Conservation (phyloP, 2,113 vertebrate species). For the Benitochromis conjunctus region DNA sequence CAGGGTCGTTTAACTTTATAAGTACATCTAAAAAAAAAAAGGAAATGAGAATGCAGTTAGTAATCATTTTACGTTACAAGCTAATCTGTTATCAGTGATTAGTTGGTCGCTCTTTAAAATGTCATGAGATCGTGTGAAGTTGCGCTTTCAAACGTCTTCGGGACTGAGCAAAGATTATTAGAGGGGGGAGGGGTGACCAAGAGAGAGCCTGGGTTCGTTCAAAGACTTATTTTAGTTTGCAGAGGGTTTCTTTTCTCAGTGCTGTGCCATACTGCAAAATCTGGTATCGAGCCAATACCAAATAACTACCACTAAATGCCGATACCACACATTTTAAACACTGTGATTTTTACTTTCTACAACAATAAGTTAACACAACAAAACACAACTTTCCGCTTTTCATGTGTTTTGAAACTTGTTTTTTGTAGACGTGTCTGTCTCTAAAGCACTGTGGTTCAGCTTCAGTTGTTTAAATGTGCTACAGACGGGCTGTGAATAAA, state of each 20-base stretch:
- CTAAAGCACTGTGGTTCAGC: too few species aligned
- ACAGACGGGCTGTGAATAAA: background rate
- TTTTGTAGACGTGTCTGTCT: too few species aligned
- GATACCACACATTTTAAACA: background rate
- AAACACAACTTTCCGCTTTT: too few species aligned
- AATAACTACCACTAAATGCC: accelerated
- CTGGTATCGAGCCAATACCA: background rate
- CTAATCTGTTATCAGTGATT: background rate
- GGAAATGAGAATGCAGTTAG: background rate
- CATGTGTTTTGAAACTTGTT: too few species aligned
- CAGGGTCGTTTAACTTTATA: background rate
- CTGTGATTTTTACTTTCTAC: background rate
- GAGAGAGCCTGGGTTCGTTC: background rate
- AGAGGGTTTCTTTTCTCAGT: background rate
- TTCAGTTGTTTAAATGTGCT: too few species aligned
- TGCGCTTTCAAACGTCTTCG: background rate
- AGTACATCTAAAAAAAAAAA: background rate
- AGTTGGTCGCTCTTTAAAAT: background rate
- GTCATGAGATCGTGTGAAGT: background rate
- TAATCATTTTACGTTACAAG: background rate
- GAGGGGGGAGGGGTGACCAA: background rate
- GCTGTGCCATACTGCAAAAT: background rate
- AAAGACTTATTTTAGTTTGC: background rate
- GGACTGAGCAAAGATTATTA: background rate
- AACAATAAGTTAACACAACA: too few species aligned